Percentiles rank a stretch among this genome's conserved stretches.
phyloP scores from a whole-genome alignment of 2,888 invertebrate genomes.

The Euclidia mi region DNA sequence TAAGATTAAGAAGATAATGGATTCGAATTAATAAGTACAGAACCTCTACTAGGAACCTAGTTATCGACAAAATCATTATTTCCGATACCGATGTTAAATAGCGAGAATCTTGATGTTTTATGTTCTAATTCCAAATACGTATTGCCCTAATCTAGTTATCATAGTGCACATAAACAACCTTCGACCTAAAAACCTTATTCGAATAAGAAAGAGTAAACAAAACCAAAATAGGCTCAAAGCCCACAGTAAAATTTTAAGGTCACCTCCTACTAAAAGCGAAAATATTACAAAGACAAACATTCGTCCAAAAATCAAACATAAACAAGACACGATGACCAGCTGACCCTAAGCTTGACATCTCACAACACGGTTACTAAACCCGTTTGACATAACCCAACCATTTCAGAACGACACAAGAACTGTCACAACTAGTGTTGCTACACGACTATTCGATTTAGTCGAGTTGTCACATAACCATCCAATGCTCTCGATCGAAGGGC shows the following conservation, averaged over 20 bases:
- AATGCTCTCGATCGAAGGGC: conserved; percentile 51
- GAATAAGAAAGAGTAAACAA: too few relatives aligned
- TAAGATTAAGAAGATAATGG: too few relatives aligned
- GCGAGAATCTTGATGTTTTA: too few relatives aligned
- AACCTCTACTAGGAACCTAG: too few relatives aligned
- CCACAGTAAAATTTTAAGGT: neutral
- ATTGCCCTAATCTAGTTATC: too few relatives aligned
- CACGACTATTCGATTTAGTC: conserved; percentile 30
- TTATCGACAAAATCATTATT: too few relatives aligned
- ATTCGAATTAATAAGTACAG: too few relatives aligned
- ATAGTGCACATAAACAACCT: too few relatives aligned
- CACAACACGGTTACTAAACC: conserved; percentile 56
- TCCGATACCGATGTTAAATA: too few relatives aligned
- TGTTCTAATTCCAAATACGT: too few relatives aligned
- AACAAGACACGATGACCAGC: conserved; percentile 27
- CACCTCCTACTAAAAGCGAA: neutral
- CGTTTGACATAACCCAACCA: conserved; percentile 40
- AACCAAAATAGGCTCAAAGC: too few relatives aligned
- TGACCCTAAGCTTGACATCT: conserved; percentile 50
- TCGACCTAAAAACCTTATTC: too few relatives aligned
- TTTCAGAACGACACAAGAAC: conserved; percentile 29
- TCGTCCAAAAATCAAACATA: conserved; percentile 42
- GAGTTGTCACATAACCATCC: conserved; percentile 24
- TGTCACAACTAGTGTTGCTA: conserved; percentile 10
- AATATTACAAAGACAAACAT: conserved; percentile 20